A percentile compares a stretch with the other conserved stretches of the same genome.
Evolutionary conservation across 2,113 vertebrate genomes (phyloP).

Genomic region (Tenrec ecaudatus): DNA sequence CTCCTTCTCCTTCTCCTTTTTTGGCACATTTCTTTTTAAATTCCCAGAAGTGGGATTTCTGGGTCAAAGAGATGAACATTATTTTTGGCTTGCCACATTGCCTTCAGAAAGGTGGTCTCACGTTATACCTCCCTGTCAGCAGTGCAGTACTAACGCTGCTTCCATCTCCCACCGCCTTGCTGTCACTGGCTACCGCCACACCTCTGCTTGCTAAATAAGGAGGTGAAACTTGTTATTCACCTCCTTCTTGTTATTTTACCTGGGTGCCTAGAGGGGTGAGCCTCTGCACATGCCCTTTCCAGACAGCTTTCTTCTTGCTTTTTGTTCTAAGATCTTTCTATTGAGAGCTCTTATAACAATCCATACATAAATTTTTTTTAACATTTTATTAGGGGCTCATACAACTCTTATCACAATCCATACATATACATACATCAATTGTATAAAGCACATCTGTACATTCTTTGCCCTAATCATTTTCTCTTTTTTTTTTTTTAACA

Average conservation of each 20-base stretch:
- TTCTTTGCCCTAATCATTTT: no score
- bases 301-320: not conserved
- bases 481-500: no score
- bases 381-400: no score
- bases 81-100: slow-evolving; percentile 55
- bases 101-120: slow-evolving; percentile 47
- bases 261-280: not conserved
- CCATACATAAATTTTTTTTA: no score
- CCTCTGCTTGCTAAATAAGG: slow-evolving; percentile 48
- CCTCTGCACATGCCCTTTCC: slow-evolving; percentile 30
- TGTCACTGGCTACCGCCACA: not conserved
- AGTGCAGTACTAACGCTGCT: not conserved
- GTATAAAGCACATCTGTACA: no score
- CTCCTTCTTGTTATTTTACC: slow-evolving; percentile 2
- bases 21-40: slow-evolving; percentile 56
- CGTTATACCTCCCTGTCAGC: slow-evolving; percentile 24
- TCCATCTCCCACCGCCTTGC: slow-evolving; percentile 44
- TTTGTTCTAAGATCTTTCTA: no score
- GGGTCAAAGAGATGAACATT: slow-evolving; percentile 56
- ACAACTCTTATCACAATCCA: no score
- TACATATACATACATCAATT: no score
- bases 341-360: no score
- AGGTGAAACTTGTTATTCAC: not conserved
- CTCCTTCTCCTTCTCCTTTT: not conserved
- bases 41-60: slow-evolving; percentile 67